phyloP scores from a whole-genome alignment of 2,113 vertebrate species.

The Anguilla rostrata region DNA sequence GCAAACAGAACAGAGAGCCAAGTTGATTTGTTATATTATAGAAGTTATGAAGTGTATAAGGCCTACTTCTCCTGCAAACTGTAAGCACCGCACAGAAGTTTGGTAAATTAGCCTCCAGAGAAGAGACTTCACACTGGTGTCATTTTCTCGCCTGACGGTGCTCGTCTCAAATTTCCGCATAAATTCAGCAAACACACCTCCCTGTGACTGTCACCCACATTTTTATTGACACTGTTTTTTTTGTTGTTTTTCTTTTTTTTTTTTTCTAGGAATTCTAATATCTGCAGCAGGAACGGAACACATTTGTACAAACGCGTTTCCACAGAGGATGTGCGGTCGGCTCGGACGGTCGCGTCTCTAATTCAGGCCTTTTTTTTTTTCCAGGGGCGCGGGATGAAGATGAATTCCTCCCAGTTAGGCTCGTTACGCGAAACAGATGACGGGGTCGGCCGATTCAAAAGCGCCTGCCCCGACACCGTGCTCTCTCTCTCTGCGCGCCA shows the following conservation, averaged over 20 bases:
- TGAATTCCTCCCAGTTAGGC: neutral
- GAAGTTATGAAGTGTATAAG: neutral
- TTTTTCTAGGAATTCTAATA: neutral
- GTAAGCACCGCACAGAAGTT: neutral
- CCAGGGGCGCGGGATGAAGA: neutral
- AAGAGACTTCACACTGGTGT: neutral
- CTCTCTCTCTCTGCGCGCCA: neutral
- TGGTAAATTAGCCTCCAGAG: neutral
- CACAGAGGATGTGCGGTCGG: neutral
- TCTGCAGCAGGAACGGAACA: neutral
- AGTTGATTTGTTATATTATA: neutral
- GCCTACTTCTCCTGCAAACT: neutral
- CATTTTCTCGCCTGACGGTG: neutral
- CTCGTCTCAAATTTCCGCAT: neutral
- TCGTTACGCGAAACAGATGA: conserved; percentile 9
- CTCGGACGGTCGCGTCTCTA: neutral
- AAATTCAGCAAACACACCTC: neutral
- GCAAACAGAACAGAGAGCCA: no score
- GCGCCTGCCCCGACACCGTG: neutral
- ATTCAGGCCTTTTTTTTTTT: neutral
- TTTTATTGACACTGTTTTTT: neutral
- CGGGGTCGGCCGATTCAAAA: neutral
- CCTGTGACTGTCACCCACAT: neutral
- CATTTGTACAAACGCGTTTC: neutral
- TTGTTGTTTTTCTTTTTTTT: no score